These are phyloP conservation scores for Anabacerthia variegaticeps DNA, from an alignment of 2,797 vertebrate genomes.

Conservation along the genomic window DNA sequence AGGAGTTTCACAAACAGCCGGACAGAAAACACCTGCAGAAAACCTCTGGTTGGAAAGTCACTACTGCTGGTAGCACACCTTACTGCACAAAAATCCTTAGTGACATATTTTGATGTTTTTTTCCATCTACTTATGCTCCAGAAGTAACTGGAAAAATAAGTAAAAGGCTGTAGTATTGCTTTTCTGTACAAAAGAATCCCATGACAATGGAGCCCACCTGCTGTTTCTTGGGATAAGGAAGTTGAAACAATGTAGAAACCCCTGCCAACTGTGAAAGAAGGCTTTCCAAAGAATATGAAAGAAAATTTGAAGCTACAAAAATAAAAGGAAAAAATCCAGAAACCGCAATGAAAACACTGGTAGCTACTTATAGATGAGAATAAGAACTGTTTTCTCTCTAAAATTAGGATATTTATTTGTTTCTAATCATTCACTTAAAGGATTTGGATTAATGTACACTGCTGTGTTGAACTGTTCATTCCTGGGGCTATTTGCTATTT, in stretches of 20 bases:
- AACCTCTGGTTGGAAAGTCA: not conserved
- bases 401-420: not conserved
- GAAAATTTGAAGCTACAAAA: not conserved
- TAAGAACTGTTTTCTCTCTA: not conserved
- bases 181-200: not conserved
- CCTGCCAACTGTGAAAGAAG: not conserved
- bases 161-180: not conserved
- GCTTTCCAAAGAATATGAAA: not conserved
- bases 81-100: not conserved
- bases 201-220: not conserved
- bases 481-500: not conserved
- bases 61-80: not conserved
- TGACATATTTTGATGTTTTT: not conserved
- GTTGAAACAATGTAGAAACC: not conserved
- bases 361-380: not conserved
- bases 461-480: not conserved
- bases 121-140: not conserved
- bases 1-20: accelerated
- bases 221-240: not conserved
- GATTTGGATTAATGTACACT: accelerated
- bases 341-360: not conserved
- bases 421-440: not conserved
- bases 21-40: not conserved
- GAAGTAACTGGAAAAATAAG: not conserved
- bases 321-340: not conserved